Percentiles rank a stretch among this genome's conserved stretches.
Conservation (phyloP, 2,797 vertebrate genomes). For the Hephaestus fuliginosus region DNA sequence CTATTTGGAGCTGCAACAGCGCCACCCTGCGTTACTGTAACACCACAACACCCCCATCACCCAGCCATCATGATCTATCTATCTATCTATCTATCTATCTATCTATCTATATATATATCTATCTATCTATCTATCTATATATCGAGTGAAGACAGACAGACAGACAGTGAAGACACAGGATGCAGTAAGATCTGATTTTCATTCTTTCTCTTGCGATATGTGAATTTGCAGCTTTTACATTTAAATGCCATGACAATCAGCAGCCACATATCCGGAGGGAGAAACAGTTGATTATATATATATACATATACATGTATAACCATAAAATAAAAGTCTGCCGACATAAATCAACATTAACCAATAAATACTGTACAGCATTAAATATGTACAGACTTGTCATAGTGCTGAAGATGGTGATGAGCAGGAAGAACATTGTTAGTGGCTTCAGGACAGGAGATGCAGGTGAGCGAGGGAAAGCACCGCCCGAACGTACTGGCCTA, state of each 20-base stretch:
- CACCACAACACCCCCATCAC: neutral
- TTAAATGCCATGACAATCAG: conserved; percentile 41
- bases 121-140: no score
- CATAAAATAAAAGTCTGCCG: conserved; percentile 32
- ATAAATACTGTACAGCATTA: conserved; percentile 83
- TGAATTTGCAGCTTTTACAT: conserved; percentile 59
- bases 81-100: no score
- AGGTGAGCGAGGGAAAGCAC: conserved; percentile 14
- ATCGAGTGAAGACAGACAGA: neutral
- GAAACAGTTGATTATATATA: conserved; percentile 11
- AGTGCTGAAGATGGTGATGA: conserved; percentile 18
- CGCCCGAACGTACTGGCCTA: conserved; percentile 37
- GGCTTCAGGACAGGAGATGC: conserved; percentile 34
- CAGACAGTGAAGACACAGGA: neutral
- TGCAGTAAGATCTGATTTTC: conserved; percentile 7
- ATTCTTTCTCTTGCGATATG: conserved; percentile 47
- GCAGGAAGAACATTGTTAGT: conserved; percentile 31
- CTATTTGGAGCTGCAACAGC: neutral
- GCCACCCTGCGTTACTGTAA: neutral
- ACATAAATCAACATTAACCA: conserved; percentile 46
- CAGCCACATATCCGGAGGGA: conserved; percentile 42
- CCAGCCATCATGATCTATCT: no score
- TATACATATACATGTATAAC: neutral
- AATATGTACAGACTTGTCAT: conserved; percentile 72
- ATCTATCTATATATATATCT: no score